Percentiles rank a stretch among this genome's conserved stretches.
These are phyloP conservation scores for Gallinago nigripennis DNA, from an alignment of 2,797 vertebrate genomes.

Conservation along the genomic window DNA sequence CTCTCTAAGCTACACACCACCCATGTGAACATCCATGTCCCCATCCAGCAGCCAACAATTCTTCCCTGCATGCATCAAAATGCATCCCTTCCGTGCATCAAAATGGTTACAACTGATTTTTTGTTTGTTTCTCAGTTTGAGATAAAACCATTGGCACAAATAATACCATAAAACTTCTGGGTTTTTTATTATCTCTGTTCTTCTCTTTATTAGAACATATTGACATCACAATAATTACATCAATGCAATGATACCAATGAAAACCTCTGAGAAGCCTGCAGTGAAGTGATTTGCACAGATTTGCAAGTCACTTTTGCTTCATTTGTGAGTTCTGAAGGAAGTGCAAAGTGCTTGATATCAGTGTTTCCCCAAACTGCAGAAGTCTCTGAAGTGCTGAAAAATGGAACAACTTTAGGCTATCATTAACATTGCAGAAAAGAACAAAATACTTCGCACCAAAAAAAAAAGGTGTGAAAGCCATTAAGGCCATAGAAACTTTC, in stretches of 20 bases:
- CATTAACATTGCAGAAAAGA: slow-evolving; percentile 3
- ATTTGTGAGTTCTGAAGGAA: not conserved
- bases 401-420: not conserved
- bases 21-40: not conserved
- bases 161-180: not conserved
- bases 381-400: not conserved
- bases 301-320: not conserved
- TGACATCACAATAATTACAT: not conserved
- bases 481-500: not conserved
- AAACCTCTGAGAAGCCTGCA: not conserved
- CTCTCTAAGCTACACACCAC: not conserved
- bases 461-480: not conserved
- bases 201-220: not conserved
- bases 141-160: not conserved
- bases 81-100: not conserved
- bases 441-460: not conserved
- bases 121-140: not conserved
- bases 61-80: not conserved
- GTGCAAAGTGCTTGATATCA: not conserved
- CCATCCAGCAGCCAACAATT: not conserved
- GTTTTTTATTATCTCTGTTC: not conserved
- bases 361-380: not conserved
- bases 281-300: not conserved
- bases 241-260: not conserved
- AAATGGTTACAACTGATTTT: not conserved